Percentiles rank a stretch among this genome's conserved stretches.
These are phyloP conservation scores for Pantelozetes paolii DNA, from an alignment of 2,888 invertebrate species.

Conservation along the genomic window DNA sequence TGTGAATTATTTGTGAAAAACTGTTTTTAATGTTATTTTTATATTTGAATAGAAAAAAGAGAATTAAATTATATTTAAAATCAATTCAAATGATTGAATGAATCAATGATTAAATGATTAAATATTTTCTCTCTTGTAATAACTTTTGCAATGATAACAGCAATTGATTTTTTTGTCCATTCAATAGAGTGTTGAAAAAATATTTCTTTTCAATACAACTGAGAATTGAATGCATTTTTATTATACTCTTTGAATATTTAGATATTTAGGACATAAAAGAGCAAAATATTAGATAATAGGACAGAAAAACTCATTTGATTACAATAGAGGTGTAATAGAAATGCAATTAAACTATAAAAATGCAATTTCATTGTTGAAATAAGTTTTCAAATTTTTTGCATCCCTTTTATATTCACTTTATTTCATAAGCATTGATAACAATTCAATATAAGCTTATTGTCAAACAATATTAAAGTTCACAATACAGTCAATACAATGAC, in stretches of 20 bases:
- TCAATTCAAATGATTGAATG: no score
- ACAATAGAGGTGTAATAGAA: constrained; percentile 4
- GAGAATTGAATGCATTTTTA: no score
- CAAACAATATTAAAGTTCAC: background rate
- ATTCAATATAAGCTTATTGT: constrained; percentile 17
- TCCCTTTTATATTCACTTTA: no score
- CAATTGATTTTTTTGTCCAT: no score
- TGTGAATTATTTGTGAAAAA: background rate
- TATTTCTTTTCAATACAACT: no score
- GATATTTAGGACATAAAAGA: background rate
- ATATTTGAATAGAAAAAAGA: no score
- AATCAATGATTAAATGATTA: no score
- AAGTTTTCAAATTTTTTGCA: background rate
- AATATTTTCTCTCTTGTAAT: no score
- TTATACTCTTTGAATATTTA: background rate
- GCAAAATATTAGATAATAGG: background rate
- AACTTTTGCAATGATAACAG: no score
- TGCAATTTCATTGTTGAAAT: background rate
- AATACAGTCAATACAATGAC: background rate
- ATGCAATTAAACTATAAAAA: constrained; percentile 29
- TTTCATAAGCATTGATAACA: background rate
- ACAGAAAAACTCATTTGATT: constrained; percentile 2
- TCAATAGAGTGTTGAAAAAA: no score
- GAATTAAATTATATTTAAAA: no score
- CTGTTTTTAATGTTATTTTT: background rate